A percentile compares a stretch with the other conserved stretches of the same genome.
phyloP scores from a whole-genome alignment of 2,888 invertebrate genomes.

The Cryptosula pallasiana region DNA sequence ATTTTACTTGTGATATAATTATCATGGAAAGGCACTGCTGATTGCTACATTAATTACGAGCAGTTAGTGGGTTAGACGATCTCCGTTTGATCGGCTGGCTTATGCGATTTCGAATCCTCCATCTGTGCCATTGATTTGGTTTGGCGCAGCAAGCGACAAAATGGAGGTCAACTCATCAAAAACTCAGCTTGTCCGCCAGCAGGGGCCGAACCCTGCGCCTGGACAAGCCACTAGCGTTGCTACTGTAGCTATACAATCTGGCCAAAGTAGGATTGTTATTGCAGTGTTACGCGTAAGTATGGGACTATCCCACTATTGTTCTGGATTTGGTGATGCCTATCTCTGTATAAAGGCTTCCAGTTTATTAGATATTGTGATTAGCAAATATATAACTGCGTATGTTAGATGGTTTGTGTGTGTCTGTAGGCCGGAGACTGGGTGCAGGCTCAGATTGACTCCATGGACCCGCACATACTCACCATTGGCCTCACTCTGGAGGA shows the following conservation, averaged over 20 bases:
- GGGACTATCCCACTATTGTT: too few relatives aligned
- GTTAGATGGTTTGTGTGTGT: not conserved
- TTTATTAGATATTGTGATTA: too few relatives aligned
- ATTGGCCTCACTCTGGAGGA: constrained; percentile 72
- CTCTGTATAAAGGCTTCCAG: too few relatives aligned
- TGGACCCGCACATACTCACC: constrained; percentile 75
- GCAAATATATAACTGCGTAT: too few relatives aligned
- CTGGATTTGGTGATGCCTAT: too few relatives aligned
- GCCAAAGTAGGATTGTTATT: constrained; percentile 77
- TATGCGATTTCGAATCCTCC: constrained; percentile 19
- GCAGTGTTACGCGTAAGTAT: constrained; percentile 80
- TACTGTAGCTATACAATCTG: constrained; percentile 83
- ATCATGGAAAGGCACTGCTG: not conserved
- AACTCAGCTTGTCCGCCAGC: constrained; percentile 2
- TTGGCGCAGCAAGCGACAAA: not conserved
- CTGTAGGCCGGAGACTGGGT: constrained; percentile 74
- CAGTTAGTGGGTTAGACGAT: constrained; percentile 15
- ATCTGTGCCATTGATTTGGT: not conserved
- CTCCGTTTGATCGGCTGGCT: constrained; percentile 5
- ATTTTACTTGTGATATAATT: constrained; percentile 12
- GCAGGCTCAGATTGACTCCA: constrained; percentile 76
- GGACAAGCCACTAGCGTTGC: constrained; percentile 68
- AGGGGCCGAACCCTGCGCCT: constrained; percentile 8
- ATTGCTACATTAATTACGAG: not conserved
- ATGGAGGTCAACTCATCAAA: constrained; percentile 12